Base-by-base conservation (phyloP, 2,888 invertebrate genomes). In the Ernsta delagoae region DNA sequence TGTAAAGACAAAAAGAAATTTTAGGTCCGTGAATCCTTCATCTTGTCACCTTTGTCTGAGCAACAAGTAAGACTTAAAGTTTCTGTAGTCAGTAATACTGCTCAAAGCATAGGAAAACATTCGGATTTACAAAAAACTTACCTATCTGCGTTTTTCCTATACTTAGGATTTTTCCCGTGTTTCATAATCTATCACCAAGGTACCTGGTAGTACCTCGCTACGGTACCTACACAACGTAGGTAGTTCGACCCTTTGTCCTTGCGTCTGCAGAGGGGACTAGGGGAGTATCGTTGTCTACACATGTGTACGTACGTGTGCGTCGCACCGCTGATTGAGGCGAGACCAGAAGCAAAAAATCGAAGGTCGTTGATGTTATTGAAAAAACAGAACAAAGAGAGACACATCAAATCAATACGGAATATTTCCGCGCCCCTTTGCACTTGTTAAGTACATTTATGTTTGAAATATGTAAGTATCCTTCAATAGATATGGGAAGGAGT, bases 331-430 rank as follows among this genome's bases (percentile, higher is more conserved):
- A 34, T 36, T 57, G 57, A 36, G 4, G 39, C 39, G 34, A 12
- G 34, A 57, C 57, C 57, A 57, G 36, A 39, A 56, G 16, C 39
- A 57, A 57, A 57, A 57, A 57, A 57, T 57, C 36, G 36, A 57
- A 57, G 57, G 57, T 36, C 57, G 8, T 39, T 39, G 57, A 12
- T 34, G 39, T 39, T 8, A 34, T 36, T 11, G 12, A 36, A 36
- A 36, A 39, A 39, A 57, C 31, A 57, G 57, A 57, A 57, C 57
- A 57, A 36, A 57, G 57, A 34, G 39, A 12, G 39, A 39, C 7
- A 12, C 39, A 57, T 57, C 57, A 36, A 57, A 36, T 57, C 39
- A 7, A 57, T 57, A 57, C 12, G 39, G 34, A 57, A 57, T 39
- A 57, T n/a, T 12, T 53, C 53, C 16, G 24, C 57, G 34, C 39